Base-by-base conservation (phyloP, 2,888 invertebrate species). In the Himalopsyche japonica region DNA sequence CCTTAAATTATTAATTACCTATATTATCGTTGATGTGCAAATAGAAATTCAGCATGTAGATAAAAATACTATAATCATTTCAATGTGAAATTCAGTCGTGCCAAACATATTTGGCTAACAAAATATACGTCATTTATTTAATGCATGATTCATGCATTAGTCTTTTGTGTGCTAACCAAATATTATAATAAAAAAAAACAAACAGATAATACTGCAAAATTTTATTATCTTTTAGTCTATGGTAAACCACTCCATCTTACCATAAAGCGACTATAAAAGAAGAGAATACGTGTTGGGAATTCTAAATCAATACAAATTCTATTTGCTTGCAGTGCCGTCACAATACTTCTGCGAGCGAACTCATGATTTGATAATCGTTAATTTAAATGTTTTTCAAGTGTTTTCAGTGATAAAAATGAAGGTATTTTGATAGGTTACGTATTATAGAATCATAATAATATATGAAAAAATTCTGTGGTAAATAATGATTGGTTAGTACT, bases 271-370 rank as follows among this genome's bases (percentile, higher is more conserved):
- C 64, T 64, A 81, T 81, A 70, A 82, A 78, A 79, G 82, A 82
- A 57, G 82, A 79, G 24, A 48, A 20, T 82, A 82, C 82, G 82
- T 79, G 82, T 49, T 20, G 78, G 24, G 82, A 82, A 82, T 82
- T 79, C 32, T 57, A 70, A 82, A 79, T 82, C 70, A 70, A 70
- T 30, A 70, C 70, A 70, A 70, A 70, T 70, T 70, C 30, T 70
- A 70, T 70, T 70, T 70, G 27, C 15, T 70, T 70, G 30, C 70
- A 70, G 70, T 70, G 70, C 1, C 70, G 70, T 30, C 43, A 15
- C 0, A 43, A 15, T 43, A 43, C 12, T 43, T 37, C 15, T 12
- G 43, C 43, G 43, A 43, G 43, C 43, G 43, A 43, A 43, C 43
- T 15, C 15, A 43, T 15, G 15, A 2, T 15, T 8, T 8, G 37